Evolutionary conservation across 1,140 invertebrate genomes (phyloP).

Genomic region (Temnothorax nylanderi): DNA sequence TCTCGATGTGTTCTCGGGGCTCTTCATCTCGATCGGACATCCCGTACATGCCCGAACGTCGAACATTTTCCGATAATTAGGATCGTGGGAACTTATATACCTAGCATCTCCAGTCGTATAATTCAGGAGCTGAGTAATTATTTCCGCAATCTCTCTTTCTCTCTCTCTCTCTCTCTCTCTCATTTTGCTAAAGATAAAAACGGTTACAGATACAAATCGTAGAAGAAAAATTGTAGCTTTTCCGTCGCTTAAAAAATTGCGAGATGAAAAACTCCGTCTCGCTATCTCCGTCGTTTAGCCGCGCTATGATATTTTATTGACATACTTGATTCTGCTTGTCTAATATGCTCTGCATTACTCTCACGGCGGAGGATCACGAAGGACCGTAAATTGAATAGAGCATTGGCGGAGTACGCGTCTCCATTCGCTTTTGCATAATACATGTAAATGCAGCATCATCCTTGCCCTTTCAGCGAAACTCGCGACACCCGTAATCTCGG

Average conservation of each 20-base stretch:
- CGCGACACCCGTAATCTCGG: constrained; percentile 44
- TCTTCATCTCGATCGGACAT: neutral
- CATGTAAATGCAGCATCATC: constrained; percentile 39
- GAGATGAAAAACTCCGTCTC: neutral
- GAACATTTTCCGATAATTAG: constrained; percentile 55
- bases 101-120: constrained; percentile 21
- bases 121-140: constrained; percentile 21
- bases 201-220: neutral
- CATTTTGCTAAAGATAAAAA: neutral
- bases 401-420: neutral
- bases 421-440: constrained; percentile 48
- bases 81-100: constrained; percentile 2
- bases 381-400: constrained; percentile 22
- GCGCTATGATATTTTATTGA: neutral
- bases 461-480: neutral
- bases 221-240: neutral
- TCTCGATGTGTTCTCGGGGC: neutral
- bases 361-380: neutral
- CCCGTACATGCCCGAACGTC: neutral
- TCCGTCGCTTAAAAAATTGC: neutral
- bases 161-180: neutral
- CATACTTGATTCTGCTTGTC: neutral
- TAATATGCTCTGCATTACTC: neutral
- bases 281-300: neutral
- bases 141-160: constrained; percentile 4